Base-by-base conservation (phyloP, 2,113 vertebrate genomes). In the Eulemur macaco region DNA sequence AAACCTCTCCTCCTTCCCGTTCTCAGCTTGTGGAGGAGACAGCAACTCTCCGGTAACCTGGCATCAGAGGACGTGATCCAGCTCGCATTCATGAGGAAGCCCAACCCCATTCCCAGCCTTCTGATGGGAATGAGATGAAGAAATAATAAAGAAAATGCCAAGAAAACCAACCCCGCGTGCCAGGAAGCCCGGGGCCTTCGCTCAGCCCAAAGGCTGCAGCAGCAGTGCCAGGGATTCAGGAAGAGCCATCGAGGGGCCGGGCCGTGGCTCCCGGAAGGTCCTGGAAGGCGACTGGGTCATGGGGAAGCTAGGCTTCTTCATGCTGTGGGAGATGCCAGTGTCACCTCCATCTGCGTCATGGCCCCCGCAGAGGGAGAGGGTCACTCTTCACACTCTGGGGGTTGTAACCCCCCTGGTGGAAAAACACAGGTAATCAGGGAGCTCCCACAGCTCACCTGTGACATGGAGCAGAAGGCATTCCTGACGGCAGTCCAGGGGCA, bases 81-180 rank as follows among this genome's bases (percentile, higher is more conserved):
- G 31, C 27, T 50, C 7, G 0, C 17, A 25, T 90, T 91, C 52
- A 23, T 29, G 45, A 94, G 42, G 54, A 71, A 95, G 42, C 63
- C 64, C 52, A 81, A 20, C 25, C 56, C 56, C 25, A 21, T 50
- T 63, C 73, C 86, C 69, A 80, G 73, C 8, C 83, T 81, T 93
- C 31, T 34, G 68, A 74, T 80, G 87, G 58, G 42, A 77, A 73
- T 0, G 0, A 66, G 64, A 87, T 17, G 31, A 93, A 94, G 74
- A 91, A 90, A 88, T 60, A 89, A 94, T 86, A 94, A 84, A 94
- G 88, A 94, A 94, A 96, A 94, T 47, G 85, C 84, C 88, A 95
- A 96, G 81, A 87, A 90, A 83, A 90, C 80, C 76, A 87, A 9
- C n/a, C 27, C 5, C 0, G 0, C 60, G 6, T 50, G 88, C 94